Conservation (phyloP, 2,888 invertebrate genomes). For the Netelia inedita region DNA sequence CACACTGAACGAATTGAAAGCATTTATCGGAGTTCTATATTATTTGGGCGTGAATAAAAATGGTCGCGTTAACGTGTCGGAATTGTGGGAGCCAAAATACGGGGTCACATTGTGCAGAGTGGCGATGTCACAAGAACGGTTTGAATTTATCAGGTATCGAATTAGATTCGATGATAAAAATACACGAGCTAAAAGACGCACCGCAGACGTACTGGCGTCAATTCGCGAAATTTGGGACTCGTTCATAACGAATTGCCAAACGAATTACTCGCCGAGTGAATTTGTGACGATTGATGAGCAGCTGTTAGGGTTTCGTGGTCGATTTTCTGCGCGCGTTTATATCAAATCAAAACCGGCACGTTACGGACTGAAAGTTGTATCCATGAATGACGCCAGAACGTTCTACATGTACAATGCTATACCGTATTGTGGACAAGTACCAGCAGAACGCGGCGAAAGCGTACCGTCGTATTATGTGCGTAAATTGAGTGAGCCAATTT, state of each 20-base stretch:
- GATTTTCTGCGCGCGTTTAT: constrained; percentile 32
- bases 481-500: constrained; percentile 21
- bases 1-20: background rate
- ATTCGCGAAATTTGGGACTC: constrained; percentile 12
- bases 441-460: constrained; percentile 10
- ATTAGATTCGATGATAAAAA: constrained; percentile 42
- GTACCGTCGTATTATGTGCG: constrained; percentile 33
- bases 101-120: constrained; percentile 19
- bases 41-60: constrained; percentile 1
- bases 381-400: constrained; percentile 29
- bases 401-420: constrained; percentile 21
- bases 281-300: constrained; percentile 42
- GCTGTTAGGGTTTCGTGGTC: constrained; percentile 28
- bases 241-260: constrained; percentile 44
- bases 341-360: constrained; percentile 27
- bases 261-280: constrained; percentile 23
- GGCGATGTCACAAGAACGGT: constrained; percentile 44
- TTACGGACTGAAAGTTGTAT: constrained; percentile 42
- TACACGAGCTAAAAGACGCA: constrained; percentile 23
- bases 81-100: constrained; percentile 9
- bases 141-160: constrained; percentile 14
- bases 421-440: background rate
- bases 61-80: background rate
- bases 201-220: constrained; percentile 9
- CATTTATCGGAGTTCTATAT: constrained; percentile 8